Percentiles rank a stretch among this genome's conserved stretches.
Conservation (phyloP, 2,113 vertebrate species). For the Rhineura floridana region DNA sequence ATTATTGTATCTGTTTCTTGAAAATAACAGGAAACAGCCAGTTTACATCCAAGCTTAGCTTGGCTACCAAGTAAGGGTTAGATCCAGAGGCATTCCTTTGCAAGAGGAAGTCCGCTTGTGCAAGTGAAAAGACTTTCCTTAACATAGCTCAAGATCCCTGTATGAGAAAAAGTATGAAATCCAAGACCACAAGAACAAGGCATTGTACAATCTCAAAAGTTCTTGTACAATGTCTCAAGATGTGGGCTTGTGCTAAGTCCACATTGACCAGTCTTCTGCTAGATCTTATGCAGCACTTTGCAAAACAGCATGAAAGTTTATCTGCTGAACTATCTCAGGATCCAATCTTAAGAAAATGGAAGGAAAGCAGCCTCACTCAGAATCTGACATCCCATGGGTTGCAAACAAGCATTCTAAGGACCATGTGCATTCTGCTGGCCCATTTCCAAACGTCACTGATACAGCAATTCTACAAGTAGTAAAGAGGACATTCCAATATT, state of each 20-base stretch:
- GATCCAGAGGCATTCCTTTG: too few species aligned
- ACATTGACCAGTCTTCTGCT: neutral
- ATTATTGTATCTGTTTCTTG: neutral
- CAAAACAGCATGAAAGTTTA: neutral
- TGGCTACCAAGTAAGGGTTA: neutral
- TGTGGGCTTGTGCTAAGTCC: neutral
- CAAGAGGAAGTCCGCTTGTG: neutral
- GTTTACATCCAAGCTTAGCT: neutral
- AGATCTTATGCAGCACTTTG: neutral
- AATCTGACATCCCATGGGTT: neutral
- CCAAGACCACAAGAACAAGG: neutral
- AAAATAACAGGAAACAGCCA: neutral
- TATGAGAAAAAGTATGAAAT: too few species aligned
- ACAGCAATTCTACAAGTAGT: neutral
- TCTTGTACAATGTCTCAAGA: neutral
- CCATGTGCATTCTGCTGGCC: neutral
- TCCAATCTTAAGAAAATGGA: neutral
- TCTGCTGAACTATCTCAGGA: neutral
- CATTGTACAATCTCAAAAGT: neutral
- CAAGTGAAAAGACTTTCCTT: neutral
- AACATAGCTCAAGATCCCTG: too few species aligned
- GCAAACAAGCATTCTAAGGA: neutral
- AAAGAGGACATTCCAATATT: conserved; percentile 35
- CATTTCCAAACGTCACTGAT: neutral
- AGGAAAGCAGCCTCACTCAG: neutral